Conservation (phyloP, 1,140 invertebrate genomes). For the Eumeta japonica region DNA sequence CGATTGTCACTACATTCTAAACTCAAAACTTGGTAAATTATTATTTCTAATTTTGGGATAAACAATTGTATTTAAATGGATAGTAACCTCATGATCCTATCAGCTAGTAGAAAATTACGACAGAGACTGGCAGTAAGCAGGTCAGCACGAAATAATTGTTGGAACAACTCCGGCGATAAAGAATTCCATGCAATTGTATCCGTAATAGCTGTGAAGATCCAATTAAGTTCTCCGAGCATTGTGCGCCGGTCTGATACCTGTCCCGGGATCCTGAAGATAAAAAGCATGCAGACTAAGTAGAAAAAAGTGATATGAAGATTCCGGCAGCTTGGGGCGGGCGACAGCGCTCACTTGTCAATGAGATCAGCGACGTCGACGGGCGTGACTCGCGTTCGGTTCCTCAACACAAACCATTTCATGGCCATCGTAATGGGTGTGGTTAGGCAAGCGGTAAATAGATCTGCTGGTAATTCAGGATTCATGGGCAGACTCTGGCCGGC, state of each 20-base stretch:
- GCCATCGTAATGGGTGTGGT: slow-evolving; percentile 98
- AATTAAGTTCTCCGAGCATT: slow-evolving; percentile 98
- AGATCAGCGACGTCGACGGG: slow-evolving; percentile 78
- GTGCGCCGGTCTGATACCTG: slow-evolving; percentile 92
- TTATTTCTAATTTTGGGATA: too few relatives aligned
- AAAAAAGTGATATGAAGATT: neutral
- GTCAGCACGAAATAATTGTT: slow-evolving; percentile 96
- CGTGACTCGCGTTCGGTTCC: slow-evolving; percentile 79
- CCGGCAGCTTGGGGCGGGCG: neutral
- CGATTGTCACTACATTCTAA: too few relatives aligned
- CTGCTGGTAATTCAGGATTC: slow-evolving; percentile 97
- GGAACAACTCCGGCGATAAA: slow-evolving; percentile 88
- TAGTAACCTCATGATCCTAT: slow-evolving; percentile 92
- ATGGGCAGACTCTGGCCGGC: slow-evolving; percentile 91
- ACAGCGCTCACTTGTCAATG: slow-evolving; percentile 80
- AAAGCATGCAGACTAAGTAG: neutral
- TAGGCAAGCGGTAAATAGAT: slow-evolving; percentile 96
- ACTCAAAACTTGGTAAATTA: too few relatives aligned
- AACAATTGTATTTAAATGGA: too few relatives aligned
- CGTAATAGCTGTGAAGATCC: slow-evolving; percentile 99
- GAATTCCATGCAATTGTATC: slow-evolving; percentile 99
- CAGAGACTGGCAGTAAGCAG: slow-evolving; percentile 97
- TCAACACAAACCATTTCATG: slow-evolving; percentile 90
- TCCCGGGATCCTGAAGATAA: slow-evolving; percentile 79
- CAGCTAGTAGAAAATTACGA: slow-evolving; percentile 95